Evolutionary conservation across 1,140 invertebrate genomes (phyloP).

Genomic region (Bombus confusus): DNA sequence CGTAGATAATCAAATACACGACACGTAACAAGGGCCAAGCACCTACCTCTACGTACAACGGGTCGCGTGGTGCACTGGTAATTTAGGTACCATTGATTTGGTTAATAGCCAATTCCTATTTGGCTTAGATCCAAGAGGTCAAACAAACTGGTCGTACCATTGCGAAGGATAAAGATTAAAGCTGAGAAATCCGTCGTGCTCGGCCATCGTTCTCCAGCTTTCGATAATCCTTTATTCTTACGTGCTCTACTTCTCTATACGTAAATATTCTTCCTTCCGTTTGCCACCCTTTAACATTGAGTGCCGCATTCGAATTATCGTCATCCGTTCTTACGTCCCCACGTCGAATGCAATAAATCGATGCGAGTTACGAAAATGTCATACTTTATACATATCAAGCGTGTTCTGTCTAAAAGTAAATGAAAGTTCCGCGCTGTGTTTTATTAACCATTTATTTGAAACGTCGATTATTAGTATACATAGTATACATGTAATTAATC

Average conservation of each 20-base stretch:
- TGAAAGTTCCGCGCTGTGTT: too few relatives aligned
- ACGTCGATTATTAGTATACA: too few relatives aligned
- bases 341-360: too few relatives aligned
- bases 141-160: conserved; percentile 72
- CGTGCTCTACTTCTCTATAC: too few relatives aligned
- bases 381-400: too few relatives aligned
- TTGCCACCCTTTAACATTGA: neutral
- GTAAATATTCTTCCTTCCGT: neutral
- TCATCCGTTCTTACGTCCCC: neutral
- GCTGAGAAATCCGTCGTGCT: conserved; percentile 41
- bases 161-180: conserved; percentile 65
- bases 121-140: conserved; percentile 78
- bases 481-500: neutral
- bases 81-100: conserved; percentile 81
- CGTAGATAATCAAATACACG: conserved; percentile 81
- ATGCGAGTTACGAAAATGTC: too few relatives aligned
- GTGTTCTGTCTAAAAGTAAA: too few relatives aligned
- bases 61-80: conserved; percentile 69
- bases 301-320: neutral
- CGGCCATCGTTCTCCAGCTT: neutral
- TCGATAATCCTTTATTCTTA: neutral
- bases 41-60: conserved; percentile 70
- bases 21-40: conserved; percentile 76
- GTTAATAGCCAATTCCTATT: conserved; percentile 82
- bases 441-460: too few relatives aligned